These are phyloP conservation scores for Cyanistes caeruleus DNA, from an alignment of 2,113 vertebrate species.

Conservation along the genomic window DNA sequence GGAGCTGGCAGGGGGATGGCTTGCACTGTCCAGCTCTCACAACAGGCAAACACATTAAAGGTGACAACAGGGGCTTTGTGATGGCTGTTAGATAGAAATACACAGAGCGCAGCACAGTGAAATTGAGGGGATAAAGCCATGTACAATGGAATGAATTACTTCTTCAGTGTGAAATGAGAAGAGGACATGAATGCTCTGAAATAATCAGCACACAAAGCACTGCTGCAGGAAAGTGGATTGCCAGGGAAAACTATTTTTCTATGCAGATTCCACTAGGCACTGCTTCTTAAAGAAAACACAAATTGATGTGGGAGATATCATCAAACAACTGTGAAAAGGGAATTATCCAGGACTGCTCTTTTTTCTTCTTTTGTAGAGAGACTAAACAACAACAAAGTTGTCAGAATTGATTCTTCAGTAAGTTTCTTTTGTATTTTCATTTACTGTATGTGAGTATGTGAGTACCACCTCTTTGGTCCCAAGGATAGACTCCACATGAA, in stretches of 20 bases:
- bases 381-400: not conserved
- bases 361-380: not conserved
- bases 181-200: not conserved
- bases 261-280: not conserved
- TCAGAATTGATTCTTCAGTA: not conserved
- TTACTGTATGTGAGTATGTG: not conserved
- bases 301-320: not conserved
- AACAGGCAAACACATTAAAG: not conserved
- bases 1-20: not conserved
- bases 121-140: not conserved
- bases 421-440: not conserved
- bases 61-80: not conserved
- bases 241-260: not conserved
- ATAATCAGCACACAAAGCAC: not conserved
- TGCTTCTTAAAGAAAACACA: not conserved
- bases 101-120: not conserved
- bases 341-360: not conserved
- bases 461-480: not conserved
- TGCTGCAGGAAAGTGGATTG: not conserved
- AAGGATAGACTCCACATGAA: not conserved
- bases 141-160: slow-evolving; percentile 1
- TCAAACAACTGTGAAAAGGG: not conserved
- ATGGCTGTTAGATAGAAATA: not conserved
- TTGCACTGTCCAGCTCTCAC: not conserved
- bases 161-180: not conserved